Conservation (phyloP, 2,888 invertebrate species). For the Hetaerina titia region DNA sequence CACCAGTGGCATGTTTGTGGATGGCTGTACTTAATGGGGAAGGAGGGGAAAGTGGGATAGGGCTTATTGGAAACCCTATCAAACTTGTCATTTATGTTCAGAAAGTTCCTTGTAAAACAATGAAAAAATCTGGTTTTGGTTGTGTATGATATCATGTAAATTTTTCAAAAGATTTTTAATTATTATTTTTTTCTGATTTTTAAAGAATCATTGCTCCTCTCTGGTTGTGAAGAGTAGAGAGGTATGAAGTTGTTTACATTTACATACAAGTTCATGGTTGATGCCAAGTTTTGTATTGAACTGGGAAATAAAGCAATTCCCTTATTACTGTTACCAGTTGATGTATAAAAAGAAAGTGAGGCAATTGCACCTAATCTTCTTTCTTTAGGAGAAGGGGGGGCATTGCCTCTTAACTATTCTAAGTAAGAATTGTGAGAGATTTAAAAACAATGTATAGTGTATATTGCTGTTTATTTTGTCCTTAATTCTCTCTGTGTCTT, state of each 20-base stretch:
- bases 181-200: neutral
- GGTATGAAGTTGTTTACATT: conserved; percentile 33
- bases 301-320: conserved; percentile 23
- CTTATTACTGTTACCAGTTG: conserved; percentile 57
- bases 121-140: conserved; percentile 38
- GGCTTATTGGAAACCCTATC: conserved; percentile 37
- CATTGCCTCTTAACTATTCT: conserved; percentile 39
- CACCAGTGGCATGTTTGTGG: conserved; percentile 19
- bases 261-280: neutral
- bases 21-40: conserved; percentile 49
- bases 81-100: conserved; percentile 38
- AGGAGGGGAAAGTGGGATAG: conserved; percentile 8
- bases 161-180: conserved; percentile 34
- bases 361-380: conserved; percentile 11
- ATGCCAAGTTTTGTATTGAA: conserved; percentile 57
- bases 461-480: conserved; percentile 65
- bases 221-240: conserved; percentile 4
- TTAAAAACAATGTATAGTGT: conserved; percentile 57
- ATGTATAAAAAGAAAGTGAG: conserved; percentile 19
- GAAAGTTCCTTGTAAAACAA: conserved; percentile 53
- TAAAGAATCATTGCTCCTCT: neutral
- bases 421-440: conserved; percentile 46
- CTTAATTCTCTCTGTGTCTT: conserved; percentile 61
- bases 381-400: neutral
- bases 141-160: conserved; percentile 46